These are phyloP conservation scores for Prionailurus viverrinus DNA, from an alignment of 2,113 vertebrate species.

Conservation along the genomic window DNA sequence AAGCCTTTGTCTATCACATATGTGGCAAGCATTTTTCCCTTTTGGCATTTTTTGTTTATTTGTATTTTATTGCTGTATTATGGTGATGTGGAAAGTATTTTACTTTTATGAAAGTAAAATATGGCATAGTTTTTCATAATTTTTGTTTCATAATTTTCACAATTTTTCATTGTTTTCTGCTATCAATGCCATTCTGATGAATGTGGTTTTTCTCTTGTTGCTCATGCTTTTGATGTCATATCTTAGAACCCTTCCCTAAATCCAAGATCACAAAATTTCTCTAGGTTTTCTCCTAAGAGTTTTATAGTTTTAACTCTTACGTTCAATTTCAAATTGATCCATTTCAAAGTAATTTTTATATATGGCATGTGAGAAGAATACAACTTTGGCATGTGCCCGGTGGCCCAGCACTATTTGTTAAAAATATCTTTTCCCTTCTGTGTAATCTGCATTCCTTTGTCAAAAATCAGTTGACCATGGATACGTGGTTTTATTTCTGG, in stretches of 20 bases:
- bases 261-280: neutral
- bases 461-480: neutral
- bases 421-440: neutral
- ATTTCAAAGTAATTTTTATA: neutral
- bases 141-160: neutral
- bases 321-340: neutral
- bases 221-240: neutral
- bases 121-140: neutral
- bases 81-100: neutral
- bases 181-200: neutral
- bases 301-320: neutral
- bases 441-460: neutral
- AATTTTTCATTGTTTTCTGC: neutral
- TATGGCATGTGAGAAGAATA: neutral
- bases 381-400: neutral
- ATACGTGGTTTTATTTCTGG: neutral
- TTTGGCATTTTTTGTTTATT: neutral
- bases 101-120: neutral
- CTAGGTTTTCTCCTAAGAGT: neutral
- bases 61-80: neutral
- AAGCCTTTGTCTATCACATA: neutral
- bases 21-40: neutral
- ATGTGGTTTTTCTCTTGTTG: neutral
- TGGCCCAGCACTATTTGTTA: neutral
- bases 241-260: neutral